Percentiles rank a stretch among this genome's conserved stretches.
phyloP scores from a whole-genome alignment of 2,888 invertebrate genomes.

The Listrodromus nycthemerus region DNA sequence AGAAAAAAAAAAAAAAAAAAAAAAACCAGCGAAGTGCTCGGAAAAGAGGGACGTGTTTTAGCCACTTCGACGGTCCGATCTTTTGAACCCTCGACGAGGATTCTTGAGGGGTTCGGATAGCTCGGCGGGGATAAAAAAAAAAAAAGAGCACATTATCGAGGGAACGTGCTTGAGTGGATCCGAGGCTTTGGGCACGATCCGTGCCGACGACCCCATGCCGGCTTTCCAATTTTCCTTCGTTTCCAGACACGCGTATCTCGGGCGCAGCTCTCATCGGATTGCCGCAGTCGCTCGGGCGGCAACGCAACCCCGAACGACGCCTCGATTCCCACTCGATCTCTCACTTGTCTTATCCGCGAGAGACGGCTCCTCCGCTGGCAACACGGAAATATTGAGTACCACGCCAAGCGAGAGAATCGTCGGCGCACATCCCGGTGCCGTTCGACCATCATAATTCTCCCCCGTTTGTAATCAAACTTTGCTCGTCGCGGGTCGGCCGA shows the following conservation, averaged over 20 bases:
- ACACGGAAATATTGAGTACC: slow-evolving; percentile 55
- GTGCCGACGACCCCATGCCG: slow-evolving; percentile 58
- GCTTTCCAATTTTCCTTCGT: slow-evolving; percentile 54
- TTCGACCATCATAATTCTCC: slow-evolving; percentile 10
- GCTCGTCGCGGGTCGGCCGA: slow-evolving; percentile 35
- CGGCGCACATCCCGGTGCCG: background rate
- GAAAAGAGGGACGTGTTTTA: slow-evolving; percentile 35
- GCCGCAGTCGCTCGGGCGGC: background rate
- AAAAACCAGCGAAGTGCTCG: slow-evolving; percentile 31
- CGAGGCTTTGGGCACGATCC: slow-evolving; percentile 47
- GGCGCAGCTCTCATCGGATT: background rate
- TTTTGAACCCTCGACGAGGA: slow-evolving; percentile 45
- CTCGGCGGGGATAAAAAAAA: slow-evolving; percentile 35
- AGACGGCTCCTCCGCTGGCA: background rate
- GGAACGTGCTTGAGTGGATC: slow-evolving; percentile 75
- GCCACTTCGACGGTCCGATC: slow-evolving; percentile 42
- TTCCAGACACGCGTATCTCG: background rate
- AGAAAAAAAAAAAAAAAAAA: too few relatives aligned
- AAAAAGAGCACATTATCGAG: slow-evolving; percentile 69
- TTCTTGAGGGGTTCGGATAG: background rate
- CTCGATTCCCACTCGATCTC: slow-evolving; percentile 59
- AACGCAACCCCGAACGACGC: background rate
- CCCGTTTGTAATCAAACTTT: slow-evolving; percentile 61
- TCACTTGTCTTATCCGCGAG: slow-evolving; percentile 31
- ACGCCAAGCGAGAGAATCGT: slow-evolving; percentile 43